Evolutionary conservation across 2,113 vertebrate species (phyloP).

Genomic region (Urocolius indicus): DNA sequence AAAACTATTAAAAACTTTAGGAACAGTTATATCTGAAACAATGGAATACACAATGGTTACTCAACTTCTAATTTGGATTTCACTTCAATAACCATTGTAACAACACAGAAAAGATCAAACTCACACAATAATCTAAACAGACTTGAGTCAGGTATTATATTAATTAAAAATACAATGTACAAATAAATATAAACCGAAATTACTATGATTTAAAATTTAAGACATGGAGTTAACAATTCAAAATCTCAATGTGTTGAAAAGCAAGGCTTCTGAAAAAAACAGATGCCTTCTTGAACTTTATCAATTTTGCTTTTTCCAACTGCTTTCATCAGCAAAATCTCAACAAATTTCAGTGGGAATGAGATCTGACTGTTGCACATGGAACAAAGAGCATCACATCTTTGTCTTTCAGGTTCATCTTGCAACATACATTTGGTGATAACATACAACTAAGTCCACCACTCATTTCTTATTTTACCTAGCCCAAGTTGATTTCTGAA

Average conservation of each 20-base stretch:
- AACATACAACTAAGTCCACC: neutral
- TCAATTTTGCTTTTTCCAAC: rapidly evolving
- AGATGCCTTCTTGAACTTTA: neutral
- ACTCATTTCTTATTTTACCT: neutral
- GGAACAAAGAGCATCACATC: neutral
- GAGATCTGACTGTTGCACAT: neutral
- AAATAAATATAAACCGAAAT: rapidly evolving
- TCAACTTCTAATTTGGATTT: neutral
- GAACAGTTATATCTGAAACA: neutral
- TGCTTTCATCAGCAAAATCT: neutral
- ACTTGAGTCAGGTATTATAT: neutral
- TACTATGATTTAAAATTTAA: neutral
- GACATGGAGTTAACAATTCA: neutral
- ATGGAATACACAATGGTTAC: neutral
- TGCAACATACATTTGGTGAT: neutral
- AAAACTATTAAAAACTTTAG: neutral
- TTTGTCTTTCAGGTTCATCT: neutral
- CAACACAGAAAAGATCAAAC: neutral
- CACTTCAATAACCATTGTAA: neutral
- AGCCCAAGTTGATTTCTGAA: neutral
- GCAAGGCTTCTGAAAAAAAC: neutral
- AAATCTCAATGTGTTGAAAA: neutral
- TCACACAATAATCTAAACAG: neutral
- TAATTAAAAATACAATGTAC: neutral
- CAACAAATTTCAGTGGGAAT: neutral